Evolutionary conservation across 2,797 vertebrate genomes (phyloP).

Genomic region (Diglossa cyanea): DNA sequence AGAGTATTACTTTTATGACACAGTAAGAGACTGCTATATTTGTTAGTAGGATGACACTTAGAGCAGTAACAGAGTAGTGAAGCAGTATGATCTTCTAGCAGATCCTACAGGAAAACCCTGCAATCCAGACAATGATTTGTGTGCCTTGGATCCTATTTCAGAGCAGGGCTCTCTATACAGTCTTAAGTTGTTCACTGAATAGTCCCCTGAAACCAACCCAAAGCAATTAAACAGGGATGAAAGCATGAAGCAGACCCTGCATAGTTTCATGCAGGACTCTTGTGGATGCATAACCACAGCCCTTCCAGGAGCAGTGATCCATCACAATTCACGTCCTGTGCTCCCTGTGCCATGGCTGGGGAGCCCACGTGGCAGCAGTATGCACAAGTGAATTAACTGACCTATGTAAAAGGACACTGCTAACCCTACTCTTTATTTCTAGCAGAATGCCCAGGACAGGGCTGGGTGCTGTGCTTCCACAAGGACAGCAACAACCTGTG

Average conservation of each 20-base stretch:
- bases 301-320: background rate
- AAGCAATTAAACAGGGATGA: background rate
- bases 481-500: background rate
- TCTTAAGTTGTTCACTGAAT: background rate
- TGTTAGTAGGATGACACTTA: background rate
- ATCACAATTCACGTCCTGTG: background rate
- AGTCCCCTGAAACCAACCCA: background rate
- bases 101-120: background rate
- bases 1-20: background rate
- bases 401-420: background rate
- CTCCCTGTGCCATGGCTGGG: background rate
- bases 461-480: background rate
- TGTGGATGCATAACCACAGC: background rate
- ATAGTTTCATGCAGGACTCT: background rate
- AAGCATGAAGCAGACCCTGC: background rate
- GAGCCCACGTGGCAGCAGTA: background rate
- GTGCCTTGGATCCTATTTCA: background rate
- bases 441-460: background rate
- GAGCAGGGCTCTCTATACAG: background rate
- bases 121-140: background rate
- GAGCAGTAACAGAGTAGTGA: background rate
- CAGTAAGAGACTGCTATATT: background rate
- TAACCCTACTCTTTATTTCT: background rate
- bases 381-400: background rate
- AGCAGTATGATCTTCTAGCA: background rate